phyloP scores from a whole-genome alignment of 2,888 invertebrate genomes.

The Lasioglossum pauxillum region DNA sequence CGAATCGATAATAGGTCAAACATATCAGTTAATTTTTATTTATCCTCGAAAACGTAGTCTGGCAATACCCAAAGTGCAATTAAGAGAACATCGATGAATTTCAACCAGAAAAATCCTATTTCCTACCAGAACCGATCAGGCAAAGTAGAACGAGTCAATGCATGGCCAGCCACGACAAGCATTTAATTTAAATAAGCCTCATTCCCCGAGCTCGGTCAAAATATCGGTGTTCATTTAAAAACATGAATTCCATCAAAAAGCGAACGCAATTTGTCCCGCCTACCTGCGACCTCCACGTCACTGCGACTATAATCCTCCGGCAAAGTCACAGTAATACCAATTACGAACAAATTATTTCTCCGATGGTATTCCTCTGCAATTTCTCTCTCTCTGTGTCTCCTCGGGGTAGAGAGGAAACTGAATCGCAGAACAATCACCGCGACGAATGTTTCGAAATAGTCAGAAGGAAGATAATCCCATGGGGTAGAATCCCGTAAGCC shows the following conservation, averaged over 20 bases:
- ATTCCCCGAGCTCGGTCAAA: not conserved
- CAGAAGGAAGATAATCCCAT: not conserved
- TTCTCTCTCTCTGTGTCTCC: not conserved
- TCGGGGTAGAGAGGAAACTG: not conserved
- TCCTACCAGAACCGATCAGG: not conserved
- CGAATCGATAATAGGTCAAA: not conserved
- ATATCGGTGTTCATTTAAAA: not conserved
- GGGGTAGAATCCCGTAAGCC: not conserved
- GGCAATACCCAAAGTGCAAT: not conserved
- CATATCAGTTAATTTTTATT: not conserved
- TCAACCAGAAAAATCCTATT: not conserved
- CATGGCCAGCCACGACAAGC: not conserved
- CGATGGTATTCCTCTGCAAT: too few relatives aligned
- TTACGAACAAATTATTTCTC: not conserved
- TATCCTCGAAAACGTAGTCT: not conserved
- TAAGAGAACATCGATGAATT: not conserved
- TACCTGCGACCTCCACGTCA: not conserved
- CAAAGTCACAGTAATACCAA: not conserved
- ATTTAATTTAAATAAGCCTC: not conserved
- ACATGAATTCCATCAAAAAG: not conserved
- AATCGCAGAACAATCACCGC: not conserved
- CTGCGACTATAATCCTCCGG: not conserved
- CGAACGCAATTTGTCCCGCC: not conserved
- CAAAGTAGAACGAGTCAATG: not conserved
- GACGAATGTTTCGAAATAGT: not conserved